A percentile compares a stretch with the other conserved stretches of the same genome.
Conservation (phyloP, 2,888 invertebrate genomes). For the Drosophila borborema region DNA sequence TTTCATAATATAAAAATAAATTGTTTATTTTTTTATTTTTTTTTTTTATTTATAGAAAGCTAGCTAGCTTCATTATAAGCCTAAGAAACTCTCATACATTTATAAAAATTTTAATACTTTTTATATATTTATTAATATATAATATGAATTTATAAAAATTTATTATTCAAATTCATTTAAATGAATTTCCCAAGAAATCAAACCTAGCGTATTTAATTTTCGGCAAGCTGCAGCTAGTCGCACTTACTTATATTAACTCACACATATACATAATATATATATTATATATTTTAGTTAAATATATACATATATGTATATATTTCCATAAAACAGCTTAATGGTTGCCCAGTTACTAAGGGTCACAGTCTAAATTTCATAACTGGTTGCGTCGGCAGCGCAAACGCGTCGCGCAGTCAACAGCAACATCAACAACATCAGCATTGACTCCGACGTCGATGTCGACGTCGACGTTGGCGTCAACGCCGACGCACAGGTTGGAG, state of each 20-base stretch:
- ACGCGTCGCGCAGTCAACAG: slow-evolving; percentile 3
- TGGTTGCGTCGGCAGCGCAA: slow-evolving; percentile 19
- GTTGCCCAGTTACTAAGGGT: slow-evolving; percentile 26
- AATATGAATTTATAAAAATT: too few species aligned
- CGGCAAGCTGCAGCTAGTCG: not conserved
- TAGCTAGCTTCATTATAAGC: too few species aligned
- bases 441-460: slow-evolving; percentile 9
- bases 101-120: too few species aligned
- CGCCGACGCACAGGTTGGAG: slow-evolving; percentile 66
- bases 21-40: too few species aligned
- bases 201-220: not conserved
- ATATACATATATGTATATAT: not conserved
- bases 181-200: too few species aligned
- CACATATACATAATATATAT: not conserved
- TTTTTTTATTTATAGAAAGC: too few species aligned
- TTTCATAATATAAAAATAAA: too few species aligned
- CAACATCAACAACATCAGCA: slow-evolving; percentile 4
- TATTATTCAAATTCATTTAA: too few species aligned
- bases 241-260: not conserved
- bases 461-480: slow-evolving; percentile 14
- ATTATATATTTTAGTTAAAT: slow-evolving; percentile 1
- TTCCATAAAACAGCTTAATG: not conserved
- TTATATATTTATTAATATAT: too few species aligned
- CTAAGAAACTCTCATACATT: too few species aligned
- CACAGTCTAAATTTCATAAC: slow-evolving; percentile 32